Base-by-base conservation (phyloP, 2,113 vertebrate genomes). In the Podocnemis expansa region DNA sequence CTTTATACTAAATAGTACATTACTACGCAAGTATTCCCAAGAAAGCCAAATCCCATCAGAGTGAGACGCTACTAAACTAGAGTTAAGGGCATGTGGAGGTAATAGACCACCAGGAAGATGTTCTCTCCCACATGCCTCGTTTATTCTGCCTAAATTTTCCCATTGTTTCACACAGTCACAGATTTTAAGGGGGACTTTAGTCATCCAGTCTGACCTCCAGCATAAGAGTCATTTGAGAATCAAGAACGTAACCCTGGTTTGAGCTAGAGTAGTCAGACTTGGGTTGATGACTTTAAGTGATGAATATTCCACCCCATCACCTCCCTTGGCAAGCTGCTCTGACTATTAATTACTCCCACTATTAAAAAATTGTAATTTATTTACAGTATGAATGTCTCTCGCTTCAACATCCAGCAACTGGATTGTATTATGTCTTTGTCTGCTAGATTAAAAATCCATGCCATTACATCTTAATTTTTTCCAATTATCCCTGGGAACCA, bases 1-100 rank as follows among this genome's bases (percentile, higher is more conserved):
- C 47, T 38, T 25, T n/a, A n/a, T 13, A 2, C 14, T 60, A 12
- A 80, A 43, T 14, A 84, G 22, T 4, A 1, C 1, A 0, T 3
- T 4, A 8, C 14, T 45, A 56, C 1, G 17, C 10, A 38, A 86
- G 34, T 0, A 1, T 45, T 29, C 14, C 0, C 0, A 2, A 75
- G 5, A 34, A 3, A 43, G 49, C 0, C 45, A 78, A 89, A 87
- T 21, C 22, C 6, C 0, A 17, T 24, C 14, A 29, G 43, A 84
- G 75, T 9, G 13, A 58, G 17, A 22, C 25, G n/a, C 22, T 56
- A 43, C 76, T 87, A 75, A 82, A 60, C 49, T 43, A 80, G 41
- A 1, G 0, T 5, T 0, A 2, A 41, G 81, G 78, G 29, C 51
- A 89, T 75, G 41, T 52, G 51, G 14, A 52, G 51, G 51, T 17